Evolutionary conservation across 2,888 invertebrate species (phyloP).

Genomic region (Xanthia icteritia): DNA sequence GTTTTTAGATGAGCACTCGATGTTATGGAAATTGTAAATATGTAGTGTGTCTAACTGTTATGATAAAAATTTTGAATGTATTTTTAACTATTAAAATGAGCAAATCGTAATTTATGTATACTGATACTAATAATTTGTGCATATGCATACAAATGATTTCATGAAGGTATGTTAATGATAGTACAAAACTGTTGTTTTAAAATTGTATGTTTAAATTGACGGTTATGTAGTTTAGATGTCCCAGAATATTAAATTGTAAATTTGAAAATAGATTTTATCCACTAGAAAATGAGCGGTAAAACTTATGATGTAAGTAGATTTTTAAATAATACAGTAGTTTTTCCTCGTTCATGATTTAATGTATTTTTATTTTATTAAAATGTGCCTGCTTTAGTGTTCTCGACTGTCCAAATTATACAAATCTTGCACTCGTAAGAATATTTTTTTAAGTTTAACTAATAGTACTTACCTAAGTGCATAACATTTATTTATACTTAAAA

Average conservation of each 20-base stretch:
- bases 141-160: slow-evolving; percentile 9
- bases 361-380: not conserved
- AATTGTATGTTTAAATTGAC: slow-evolving; percentile 18
- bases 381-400: slow-evolving; percentile 39
- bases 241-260: slow-evolving; percentile 10
- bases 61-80: not conserved
- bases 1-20: slow-evolving; percentile 45
- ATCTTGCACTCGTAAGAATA: slow-evolving; percentile 43
- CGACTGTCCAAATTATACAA: not conserved
- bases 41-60: slow-evolving; percentile 22
- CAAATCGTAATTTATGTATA: slow-evolving; percentile 43
- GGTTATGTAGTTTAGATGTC: slow-evolving; percentile 20
- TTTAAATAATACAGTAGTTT: slow-evolving; percentile 30
- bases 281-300: slow-evolving; percentile 30
- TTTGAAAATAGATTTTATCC: slow-evolving; percentile 23
- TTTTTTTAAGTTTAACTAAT: not conserved
- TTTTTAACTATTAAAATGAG: not conserved
- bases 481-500: not conserved
- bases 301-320: slow-evolving; percentile 49
- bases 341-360: not conserved
- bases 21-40: slow-evolving; percentile 46
- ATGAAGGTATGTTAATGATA: slow-evolving; percentile 20
- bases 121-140: not conserved
- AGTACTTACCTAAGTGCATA: not conserved
- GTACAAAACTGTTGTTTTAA: slow-evolving; percentile 47